Conservation (phyloP, 2,888 invertebrate species). For the Hirtodrosophila histrioides region DNA sequence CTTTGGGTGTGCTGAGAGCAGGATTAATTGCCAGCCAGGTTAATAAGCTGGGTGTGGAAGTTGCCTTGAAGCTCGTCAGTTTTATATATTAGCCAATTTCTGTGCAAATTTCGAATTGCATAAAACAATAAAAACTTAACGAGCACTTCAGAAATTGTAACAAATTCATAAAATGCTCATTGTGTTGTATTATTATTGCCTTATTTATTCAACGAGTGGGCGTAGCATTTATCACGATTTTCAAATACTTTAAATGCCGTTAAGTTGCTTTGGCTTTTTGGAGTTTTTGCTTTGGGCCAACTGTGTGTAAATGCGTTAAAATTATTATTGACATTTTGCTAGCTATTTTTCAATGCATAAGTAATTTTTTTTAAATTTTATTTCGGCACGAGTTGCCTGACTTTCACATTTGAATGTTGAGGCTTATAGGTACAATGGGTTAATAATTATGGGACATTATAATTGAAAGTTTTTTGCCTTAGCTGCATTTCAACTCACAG, state of each 20-base stretch:
- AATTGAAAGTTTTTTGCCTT: neutral
- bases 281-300: neutral
- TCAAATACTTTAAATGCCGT: constrained; percentile 62
- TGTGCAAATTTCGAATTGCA: constrained; percentile 22
- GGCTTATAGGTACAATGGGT: constrained; percentile 38
- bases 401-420: constrained; percentile 65
- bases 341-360: constrained; percentile 2
- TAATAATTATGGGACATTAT: constrained; percentile 38
- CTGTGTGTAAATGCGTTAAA: constrained; percentile 29
- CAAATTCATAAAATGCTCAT: constrained; percentile 38
- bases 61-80: constrained; percentile 33
- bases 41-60: constrained; percentile 30
- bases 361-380: constrained; percentile 8
- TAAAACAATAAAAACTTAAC: constrained; percentile 33
- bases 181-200: constrained; percentile 42
- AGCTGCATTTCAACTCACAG: neutral
- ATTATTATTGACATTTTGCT: constrained; percentile 41
- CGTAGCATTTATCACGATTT: constrained; percentile 72
- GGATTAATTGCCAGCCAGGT: neutral
- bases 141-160: constrained; percentile 54
- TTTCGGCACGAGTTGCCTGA: constrained; percentile 52
- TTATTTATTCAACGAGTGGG: constrained; percentile 62
- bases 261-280: constrained; percentile 37
- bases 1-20: neutral
- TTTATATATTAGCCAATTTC: constrained; percentile 44